Evolutionary conservation across 2,888 invertebrate genomes (phyloP), one percentile per base, ranked within the genome.

Genomic region (Chymomyza fuscimana): DNA sequence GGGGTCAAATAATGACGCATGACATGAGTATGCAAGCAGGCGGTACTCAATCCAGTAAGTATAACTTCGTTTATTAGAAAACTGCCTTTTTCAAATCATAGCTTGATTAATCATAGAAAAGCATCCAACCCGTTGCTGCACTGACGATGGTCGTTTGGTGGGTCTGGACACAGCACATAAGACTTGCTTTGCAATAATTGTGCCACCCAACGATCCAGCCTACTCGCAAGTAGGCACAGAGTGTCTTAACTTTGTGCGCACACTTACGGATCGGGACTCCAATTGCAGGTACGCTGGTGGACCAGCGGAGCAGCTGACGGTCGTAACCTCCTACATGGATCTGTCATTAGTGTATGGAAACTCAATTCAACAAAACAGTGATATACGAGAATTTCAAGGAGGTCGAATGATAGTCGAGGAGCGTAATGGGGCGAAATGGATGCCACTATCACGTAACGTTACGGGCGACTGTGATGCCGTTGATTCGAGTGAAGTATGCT

Each of bases 331-430:
- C 2, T 92, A 87, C 83, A 92, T 97, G 93, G 97, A 97, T 70
- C 92, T 95, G 4, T 97, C 97, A 0, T 91, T 96, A 46, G 95
- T 97, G 1, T 97, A 97, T 87, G 97, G 97, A 1, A 96, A 95
- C 73, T 95, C 93, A 4, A 93, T 93, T 15, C 92, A 93, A 51
- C 94, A 95, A 74, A 94, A 95, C 16, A 92, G 93, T 9, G 94
- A 94, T 29, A 92, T 97, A 22, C 93, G 97, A 7, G 93, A 94
- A 9, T 94, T 94, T 83, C 92, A 92, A 56, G 95, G 95, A 0
- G 97, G 97, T 0, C 93, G 95, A 16, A 91, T 96, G 82, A 90
- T 92, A 50, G 94, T 94, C 0, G 93, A 94, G 12, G 91, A 94
- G 52, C 93, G 95, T 61, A 92, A 93, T 60, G 95, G 95, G 0